Percentiles rank a stretch among this genome's conserved stretches.
Conservation (phyloP, 2,888 invertebrate genomes). For the Drosophila anomalata region DNA sequence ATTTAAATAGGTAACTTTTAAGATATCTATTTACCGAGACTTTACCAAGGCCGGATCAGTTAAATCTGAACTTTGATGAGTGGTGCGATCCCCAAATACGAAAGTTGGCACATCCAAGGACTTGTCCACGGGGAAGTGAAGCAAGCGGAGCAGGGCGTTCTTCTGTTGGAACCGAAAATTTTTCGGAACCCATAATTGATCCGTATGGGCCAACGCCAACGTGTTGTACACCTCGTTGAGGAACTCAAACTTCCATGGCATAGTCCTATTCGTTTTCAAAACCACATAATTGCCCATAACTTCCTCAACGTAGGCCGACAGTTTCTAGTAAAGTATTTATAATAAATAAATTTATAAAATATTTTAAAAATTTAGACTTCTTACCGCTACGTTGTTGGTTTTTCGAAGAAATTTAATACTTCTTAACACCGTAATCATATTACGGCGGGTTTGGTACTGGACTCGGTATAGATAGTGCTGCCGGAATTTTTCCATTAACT, state of each 20-base stretch:
- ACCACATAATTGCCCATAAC: slow-evolving; percentile 80
- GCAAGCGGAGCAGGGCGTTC: slow-evolving; percentile 52
- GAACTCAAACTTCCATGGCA: slow-evolving; percentile 82
- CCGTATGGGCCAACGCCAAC: slow-evolving; percentile 72
- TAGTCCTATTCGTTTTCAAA: slow-evolving; percentile 76
- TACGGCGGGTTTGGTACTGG: slow-evolving; percentile 80
- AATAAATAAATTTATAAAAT: no score
- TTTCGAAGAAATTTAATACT: slow-evolving; percentile 64
- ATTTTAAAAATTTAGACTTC: slow-evolving; percentile 13
- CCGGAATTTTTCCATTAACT: slow-evolving; percentile 55
- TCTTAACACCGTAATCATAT: slow-evolving; percentile 73
- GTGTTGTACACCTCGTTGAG: slow-evolving; percentile 81
- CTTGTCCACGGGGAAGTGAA: slow-evolving; percentile 71
- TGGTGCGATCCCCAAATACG: slow-evolving; percentile 79
- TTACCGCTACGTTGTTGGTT: slow-evolving; percentile 65
- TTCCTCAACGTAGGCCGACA: slow-evolving; percentile 74
- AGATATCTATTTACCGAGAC: slow-evolving; percentile 26
- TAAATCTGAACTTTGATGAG: slow-evolving; percentile 67
- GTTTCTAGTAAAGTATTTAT: slow-evolving; percentile 56
- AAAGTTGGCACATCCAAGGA: slow-evolving; percentile 61
- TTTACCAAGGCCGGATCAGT: slow-evolving; percentile 26
- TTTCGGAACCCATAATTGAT: slow-evolving; percentile 60
- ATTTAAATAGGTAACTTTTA: not conserved
- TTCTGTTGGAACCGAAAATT: slow-evolving; percentile 42
- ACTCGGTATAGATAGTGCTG: slow-evolving; percentile 71